Conservation (phyloP, 2,888 invertebrate genomes). For the Micoletzkya japonica region DNA sequence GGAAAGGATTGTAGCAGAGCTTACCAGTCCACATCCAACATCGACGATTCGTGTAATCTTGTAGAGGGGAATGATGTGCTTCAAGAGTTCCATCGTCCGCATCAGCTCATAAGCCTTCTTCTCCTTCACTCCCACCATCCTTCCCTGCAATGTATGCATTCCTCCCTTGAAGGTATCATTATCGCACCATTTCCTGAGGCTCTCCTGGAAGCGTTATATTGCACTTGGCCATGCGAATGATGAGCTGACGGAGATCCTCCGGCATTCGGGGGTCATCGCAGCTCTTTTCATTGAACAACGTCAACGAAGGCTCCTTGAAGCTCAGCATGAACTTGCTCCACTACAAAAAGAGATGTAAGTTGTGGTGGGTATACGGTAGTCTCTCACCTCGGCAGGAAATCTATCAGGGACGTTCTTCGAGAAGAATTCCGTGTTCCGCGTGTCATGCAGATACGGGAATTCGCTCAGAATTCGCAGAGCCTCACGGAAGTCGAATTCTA, state of each 20-base stretch:
- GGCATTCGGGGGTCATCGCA: too few species aligned
- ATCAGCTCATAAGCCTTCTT: slow-evolving; percentile 2
- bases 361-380: too few species aligned
- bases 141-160: too few species aligned
- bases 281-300: too few species aligned
- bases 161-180: too few species aligned
- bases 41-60: slow-evolving; percentile 3
- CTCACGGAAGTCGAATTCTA: background rate
- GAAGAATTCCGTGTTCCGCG: background rate
- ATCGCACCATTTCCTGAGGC: too few species aligned
- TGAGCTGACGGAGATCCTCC: too few species aligned
- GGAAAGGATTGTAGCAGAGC: background rate
- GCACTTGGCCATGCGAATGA: too few species aligned
- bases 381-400: background rate
- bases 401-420: background rate
- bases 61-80: background rate
- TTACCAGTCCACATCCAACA: slow-evolving; percentile 7
- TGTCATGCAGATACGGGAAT: background rate
- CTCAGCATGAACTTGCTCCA: too few species aligned
- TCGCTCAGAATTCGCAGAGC: background rate
- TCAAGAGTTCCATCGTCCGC: background rate
- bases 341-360: too few species aligned
- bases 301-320: too few species aligned
- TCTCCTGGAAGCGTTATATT: too few species aligned
- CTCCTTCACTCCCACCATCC: background rate